These are phyloP conservation scores for Eupithecia abbreviata DNA, from an alignment of 2,888 invertebrate species.

Conservation along the genomic window DNA sequence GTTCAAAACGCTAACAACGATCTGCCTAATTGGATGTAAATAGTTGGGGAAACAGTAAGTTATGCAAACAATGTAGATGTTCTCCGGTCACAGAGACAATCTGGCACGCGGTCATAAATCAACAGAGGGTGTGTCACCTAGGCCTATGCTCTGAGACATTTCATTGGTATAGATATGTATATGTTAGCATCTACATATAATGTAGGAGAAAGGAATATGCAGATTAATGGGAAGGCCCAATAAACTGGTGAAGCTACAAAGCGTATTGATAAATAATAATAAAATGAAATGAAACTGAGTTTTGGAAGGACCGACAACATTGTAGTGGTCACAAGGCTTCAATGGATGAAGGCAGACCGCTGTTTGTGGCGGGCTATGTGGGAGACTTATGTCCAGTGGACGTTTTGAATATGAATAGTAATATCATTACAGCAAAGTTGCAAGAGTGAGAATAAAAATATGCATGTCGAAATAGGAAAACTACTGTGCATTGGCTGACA, in stretches of 20 bases:
- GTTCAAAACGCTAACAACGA: neutral
- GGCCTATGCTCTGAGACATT: slow-evolving; percentile 1
- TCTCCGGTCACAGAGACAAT: slow-evolving; percentile 19
- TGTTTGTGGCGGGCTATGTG: too few species aligned
- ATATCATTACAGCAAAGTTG: too few species aligned
- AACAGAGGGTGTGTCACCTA: slow-evolving; percentile 11
- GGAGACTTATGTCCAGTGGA: too few species aligned
- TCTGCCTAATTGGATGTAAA: slow-evolving; percentile 20
- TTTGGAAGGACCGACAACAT: too few species aligned
- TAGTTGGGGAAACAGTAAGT: slow-evolving; percentile 21
- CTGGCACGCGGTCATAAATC: slow-evolving; percentile 10
- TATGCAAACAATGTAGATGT: slow-evolving; percentile 20
- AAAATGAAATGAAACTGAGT: too few species aligned
- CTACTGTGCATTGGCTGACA: too few species aligned
- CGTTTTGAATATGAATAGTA: too few species aligned
- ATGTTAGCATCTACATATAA: neutral
- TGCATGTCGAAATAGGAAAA: too few species aligned
- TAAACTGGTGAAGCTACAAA: neutral
- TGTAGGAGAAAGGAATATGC: neutral
- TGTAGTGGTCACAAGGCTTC: too few species aligned
- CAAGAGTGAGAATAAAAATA: too few species aligned
- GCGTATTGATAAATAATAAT: too few species aligned
- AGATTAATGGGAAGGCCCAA: neutral
- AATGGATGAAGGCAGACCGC: too few species aligned
- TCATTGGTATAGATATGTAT: neutral